phyloP scores from a whole-genome alignment of 2,888 invertebrate species.

The Agrotis ipsilon region DNA sequence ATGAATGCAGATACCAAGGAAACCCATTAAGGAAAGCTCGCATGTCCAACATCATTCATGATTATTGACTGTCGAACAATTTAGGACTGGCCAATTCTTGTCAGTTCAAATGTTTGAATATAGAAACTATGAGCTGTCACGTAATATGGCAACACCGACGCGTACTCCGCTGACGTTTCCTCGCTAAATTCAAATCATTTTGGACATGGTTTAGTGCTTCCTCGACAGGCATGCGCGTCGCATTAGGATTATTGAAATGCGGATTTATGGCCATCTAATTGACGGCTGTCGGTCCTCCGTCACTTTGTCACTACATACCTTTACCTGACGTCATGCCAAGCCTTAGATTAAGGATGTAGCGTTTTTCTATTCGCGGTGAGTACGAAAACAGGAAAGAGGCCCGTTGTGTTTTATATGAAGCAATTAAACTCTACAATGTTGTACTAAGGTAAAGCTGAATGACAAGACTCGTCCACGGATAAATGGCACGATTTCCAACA shows the following conservation, averaged over 20 bases:
- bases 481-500: background rate
- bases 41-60: constrained; percentile 40
- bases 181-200: constrained; percentile 74
- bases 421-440: constrained; percentile 34
- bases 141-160: constrained; percentile 57
- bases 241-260: constrained; percentile 66
- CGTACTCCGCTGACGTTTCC: constrained; percentile 73
- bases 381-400: constrained; percentile 55
- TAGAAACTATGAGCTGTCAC: constrained; percentile 41
- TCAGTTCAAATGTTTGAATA: constrained; percentile 39
- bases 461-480: constrained; percentile 3
- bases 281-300: constrained; percentile 55
- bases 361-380: constrained; percentile 54
- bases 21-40: constrained; percentile 32
- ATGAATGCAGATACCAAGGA: constrained; percentile 20
- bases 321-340: constrained; percentile 57
- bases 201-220: constrained; percentile 74
- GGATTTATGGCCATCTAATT: constrained; percentile 67
- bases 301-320: constrained; percentile 55
- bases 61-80: constrained; percentile 22
- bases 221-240: constrained; percentile 66
- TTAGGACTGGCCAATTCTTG: constrained; percentile 38
- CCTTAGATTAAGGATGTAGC: constrained; percentile 52
- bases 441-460: constrained; percentile 18
- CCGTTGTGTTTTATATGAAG: constrained; percentile 50